Percentiles rank a stretch among this genome's conserved stretches.
Conservation (phyloP, 1,140 invertebrate genomes). For the Bombus fervidus region DNA sequence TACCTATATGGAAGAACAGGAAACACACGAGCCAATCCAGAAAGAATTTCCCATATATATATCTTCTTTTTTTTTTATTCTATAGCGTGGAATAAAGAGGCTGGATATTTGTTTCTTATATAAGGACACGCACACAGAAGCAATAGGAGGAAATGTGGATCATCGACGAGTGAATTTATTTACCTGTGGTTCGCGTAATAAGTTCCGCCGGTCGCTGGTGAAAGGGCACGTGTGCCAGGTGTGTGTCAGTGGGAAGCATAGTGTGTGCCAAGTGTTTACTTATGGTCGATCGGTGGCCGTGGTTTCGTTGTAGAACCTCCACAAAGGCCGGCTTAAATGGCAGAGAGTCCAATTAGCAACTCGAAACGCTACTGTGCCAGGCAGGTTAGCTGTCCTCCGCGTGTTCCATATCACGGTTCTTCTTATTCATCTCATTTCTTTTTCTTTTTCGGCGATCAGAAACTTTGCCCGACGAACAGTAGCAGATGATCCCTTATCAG, state of each 20-base stretch:
- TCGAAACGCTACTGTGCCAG: conserved; percentile 64
- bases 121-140: no score
- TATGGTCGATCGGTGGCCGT: conserved; percentile 35
- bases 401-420: background rate
- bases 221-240: conserved; percentile 8
- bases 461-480: no score
- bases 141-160: background rate
- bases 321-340: conserved; percentile 61
- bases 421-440: no score
- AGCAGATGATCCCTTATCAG: no score
- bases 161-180: conserved; percentile 1
- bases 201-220: background rate
- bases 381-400: conserved; percentile 44
- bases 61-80: no score
- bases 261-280: conserved; percentile 28
- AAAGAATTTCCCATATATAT: no score
- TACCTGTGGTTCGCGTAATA: background rate
- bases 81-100: no score
- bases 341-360: conserved; percentile 62
- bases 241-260: conserved; percentile 1
- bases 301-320: conserved; percentile 12
- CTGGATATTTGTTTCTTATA: no score
- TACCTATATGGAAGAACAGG: background rate
- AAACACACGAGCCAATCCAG: background rate
- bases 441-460: no score